Evolutionary conservation across 2,888 invertebrate genomes (phyloP).

Genomic region (Aleiodes leptofemur): DNA sequence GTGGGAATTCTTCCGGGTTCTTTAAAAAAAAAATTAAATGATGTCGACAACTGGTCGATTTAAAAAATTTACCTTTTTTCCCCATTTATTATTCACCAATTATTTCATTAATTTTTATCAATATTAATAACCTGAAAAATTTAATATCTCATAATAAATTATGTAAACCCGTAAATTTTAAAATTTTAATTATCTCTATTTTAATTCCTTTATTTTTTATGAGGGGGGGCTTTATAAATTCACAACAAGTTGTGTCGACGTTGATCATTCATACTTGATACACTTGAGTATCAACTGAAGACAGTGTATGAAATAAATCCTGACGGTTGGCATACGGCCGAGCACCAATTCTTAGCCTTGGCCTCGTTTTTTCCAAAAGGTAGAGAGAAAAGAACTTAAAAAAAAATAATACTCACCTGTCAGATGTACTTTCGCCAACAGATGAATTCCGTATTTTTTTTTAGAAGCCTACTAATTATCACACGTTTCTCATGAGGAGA

Average conservation of each 20-base stretch:
- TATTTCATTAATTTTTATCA: too few relatives aligned
- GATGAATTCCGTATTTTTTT: constrained; percentile 10
- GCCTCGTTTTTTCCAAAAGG: constrained; percentile 9
- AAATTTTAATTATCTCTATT: too few relatives aligned
- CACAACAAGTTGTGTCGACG: constrained; percentile 19
- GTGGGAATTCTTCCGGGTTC: neutral
- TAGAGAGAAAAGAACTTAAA: neutral
- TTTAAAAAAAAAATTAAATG: too few relatives aligned
- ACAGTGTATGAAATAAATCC: constrained; percentile 29
- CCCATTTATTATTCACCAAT: too few relatives aligned
- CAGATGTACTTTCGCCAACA: constrained; percentile 28
- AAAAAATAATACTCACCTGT: constrained; percentile 1
- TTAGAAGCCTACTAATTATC: neutral
- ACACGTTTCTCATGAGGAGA: too few relatives aligned
- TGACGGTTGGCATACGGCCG: constrained; percentile 13
- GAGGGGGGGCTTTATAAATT: constrained; percentile 14
- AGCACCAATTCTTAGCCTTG: constrained; percentile 29
- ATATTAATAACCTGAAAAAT: too few relatives aligned
- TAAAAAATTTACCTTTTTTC: too few relatives aligned
- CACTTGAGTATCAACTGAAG: constrained; percentile 4
- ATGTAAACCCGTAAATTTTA: too few relatives aligned
- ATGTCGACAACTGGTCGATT: too few relatives aligned
- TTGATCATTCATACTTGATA: constrained; percentile 30
- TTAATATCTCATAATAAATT: too few relatives aligned
- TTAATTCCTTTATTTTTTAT: neutral